Percentiles rank a stretch among this genome's conserved stretches.
phyloP scores from a whole-genome alignment of 2,113 vertebrate species.

The Mus spicilegus region DNA sequence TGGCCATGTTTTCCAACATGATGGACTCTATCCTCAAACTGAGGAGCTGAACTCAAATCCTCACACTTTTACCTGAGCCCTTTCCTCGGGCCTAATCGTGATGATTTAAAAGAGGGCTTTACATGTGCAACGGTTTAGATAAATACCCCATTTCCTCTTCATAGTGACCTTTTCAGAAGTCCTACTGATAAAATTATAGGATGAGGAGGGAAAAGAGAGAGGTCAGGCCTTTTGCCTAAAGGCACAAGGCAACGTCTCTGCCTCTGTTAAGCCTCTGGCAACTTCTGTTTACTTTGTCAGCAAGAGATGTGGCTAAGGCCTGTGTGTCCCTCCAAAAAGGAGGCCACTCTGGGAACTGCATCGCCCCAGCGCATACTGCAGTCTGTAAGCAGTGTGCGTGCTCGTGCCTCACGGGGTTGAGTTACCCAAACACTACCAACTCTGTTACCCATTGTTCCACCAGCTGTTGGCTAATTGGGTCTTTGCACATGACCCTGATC shows the following conservation, averaged over 20 bases:
- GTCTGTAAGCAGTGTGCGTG: background rate
- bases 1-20: background rate
- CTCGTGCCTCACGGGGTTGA: fast-evolving
- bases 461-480: background rate
- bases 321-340: background rate
- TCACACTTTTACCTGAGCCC: background rate
- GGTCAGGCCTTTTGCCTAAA: background rate
- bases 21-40: background rate
- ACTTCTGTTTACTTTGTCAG: background rate
- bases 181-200: background rate
- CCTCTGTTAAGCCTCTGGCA: background rate
- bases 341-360: background rate
- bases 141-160: background rate
- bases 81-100: background rate
- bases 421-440: background rate
- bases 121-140: background rate
- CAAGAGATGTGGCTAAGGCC: background rate
- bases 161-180: background rate
- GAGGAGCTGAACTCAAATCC: background rate
- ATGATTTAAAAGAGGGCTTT: background rate
- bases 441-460: fast-evolving
- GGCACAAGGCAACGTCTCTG: background rate
- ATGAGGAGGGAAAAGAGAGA: background rate
- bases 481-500: background rate
- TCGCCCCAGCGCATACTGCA: background rate